Base-by-base conservation (phyloP, 2,797 vertebrate species). In the Austrolebias charrua region DNA sequence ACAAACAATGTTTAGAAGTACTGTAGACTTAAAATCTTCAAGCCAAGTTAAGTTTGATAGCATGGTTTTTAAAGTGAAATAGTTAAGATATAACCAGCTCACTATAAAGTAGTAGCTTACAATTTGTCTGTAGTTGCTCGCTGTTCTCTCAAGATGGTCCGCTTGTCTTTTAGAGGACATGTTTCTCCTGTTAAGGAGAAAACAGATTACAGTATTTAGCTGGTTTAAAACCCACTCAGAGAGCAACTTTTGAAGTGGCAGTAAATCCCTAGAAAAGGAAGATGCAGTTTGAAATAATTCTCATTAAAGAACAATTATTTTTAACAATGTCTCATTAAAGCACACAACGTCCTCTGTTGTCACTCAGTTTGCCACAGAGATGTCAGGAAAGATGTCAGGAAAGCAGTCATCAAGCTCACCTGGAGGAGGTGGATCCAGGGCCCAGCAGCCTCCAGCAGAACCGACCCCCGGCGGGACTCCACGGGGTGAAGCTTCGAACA, bases 91-190 rank as follows among this genome's bases (percentile, higher is more conserved):
- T 40, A 20, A 20, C 1, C 18, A 47, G 18, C 11, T 53, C 10
- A 19, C 28, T 14, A 51, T 1, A 51, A 51, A 51, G 49, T 15
- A n/a, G 1, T 44, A 40, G 91, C 95, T 90, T 73, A 98, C 95
- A 92, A 93, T 92, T 69, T 94, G 95, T 70, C 96, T 93, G 85
- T 86, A 82, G 80, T 94, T 95, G 78, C 73, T 90, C 20, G 95
- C 93, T 9, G 96, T 99, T 89, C 93, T 95, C 76, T 96, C 93
- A 35, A 98, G 84, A 83, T 98, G 96, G 85, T 96, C 94, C 51
- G 91, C 91, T 82, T 94, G 92, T 81, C 90, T 92, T 84, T 86
- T 80, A 53, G 95, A 95, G 64, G 92, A 91, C 93, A 96, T 94
- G 60, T 85, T 90, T 80, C 95, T 94, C 77, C 63, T 73, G 20